A percentile compares a stretch with the other conserved stretches of the same genome.
phyloP scores from a whole-genome alignment of 2,888 invertebrate genomes.

The Ormyrus thymus region DNA sequence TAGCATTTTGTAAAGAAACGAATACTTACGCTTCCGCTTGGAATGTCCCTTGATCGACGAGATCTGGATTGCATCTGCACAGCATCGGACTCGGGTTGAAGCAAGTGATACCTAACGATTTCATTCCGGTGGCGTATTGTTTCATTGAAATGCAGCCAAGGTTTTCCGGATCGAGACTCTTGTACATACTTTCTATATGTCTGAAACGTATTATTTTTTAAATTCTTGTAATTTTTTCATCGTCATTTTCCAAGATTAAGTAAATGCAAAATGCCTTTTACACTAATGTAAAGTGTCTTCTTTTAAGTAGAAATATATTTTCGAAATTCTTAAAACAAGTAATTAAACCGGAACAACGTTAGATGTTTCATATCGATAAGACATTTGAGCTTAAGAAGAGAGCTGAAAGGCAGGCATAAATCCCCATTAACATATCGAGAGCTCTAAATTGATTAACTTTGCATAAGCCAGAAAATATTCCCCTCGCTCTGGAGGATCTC shows the following conservation, averaged over 20 bases:
- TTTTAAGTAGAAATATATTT: too few relatives aligned
- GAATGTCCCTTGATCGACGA: conserved; percentile 62
- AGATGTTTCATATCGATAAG: too few relatives aligned
- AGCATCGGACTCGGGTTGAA: conserved; percentile 61
- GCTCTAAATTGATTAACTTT: conserved; percentile 24
- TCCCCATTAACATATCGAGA: too few relatives aligned
- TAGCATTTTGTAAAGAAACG: background rate
- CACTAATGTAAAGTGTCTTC: too few relatives aligned
- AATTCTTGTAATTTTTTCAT: too few relatives aligned
- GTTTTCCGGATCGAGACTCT: conserved; percentile 62
- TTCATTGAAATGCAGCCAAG: conserved; percentile 61
- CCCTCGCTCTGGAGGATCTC: background rate
- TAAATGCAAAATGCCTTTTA: too few relatives aligned
- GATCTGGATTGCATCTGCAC: conserved; percentile 57
- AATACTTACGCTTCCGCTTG: conserved; percentile 64
- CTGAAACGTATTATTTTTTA: conserved; percentile 54
- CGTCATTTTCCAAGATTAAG: too few relatives aligned
- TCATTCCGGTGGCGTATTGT: conserved; percentile 65
- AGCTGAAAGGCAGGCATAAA: too few relatives aligned
- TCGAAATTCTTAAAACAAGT: too few relatives aligned
- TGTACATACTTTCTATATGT: conserved; percentile 66
- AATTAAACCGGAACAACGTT: too few relatives aligned
- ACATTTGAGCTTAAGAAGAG: too few relatives aligned
- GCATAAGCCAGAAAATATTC: conserved; percentile 21
- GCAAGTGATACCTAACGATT: conserved; percentile 61